These are phyloP conservation scores for Cebuella pygmaea DNA, from an alignment of 2,797 vertebrate species.

Conservation along the genomic window DNA sequence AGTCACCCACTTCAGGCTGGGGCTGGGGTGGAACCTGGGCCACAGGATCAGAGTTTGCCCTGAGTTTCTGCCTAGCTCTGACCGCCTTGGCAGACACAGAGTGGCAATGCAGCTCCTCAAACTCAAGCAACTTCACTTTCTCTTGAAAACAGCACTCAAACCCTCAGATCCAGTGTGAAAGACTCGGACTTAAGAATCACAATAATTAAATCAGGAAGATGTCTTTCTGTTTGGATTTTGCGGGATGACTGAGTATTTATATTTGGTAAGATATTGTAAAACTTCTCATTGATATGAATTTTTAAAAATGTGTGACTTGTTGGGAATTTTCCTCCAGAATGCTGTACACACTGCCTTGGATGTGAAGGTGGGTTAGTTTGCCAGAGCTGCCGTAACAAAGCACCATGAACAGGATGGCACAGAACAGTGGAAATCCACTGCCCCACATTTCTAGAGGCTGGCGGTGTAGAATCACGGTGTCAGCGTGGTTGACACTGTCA, in stretches of 20 bases:
- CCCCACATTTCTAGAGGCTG: background rate
- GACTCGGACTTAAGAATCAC: background rate
- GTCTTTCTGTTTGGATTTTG: background rate
- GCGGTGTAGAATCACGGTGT: background rate
- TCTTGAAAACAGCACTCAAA: background rate
- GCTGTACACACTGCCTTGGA: rapidly evolving
- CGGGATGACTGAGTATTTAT: background rate
- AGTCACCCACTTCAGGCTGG: rapidly evolving
- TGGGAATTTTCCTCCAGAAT: too few species aligned
- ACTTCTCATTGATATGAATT: background rate
- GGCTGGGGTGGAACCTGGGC: background rate
- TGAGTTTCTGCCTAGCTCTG: background rate
- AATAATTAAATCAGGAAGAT: background rate
- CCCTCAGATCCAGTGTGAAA: background rate
- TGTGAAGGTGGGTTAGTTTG: rapidly evolving
- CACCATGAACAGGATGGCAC: rapidly evolving
- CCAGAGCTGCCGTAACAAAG: rapidly evolving
- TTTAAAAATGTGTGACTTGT: rapidly evolving
- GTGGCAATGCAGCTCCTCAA: background rate
- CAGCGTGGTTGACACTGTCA: background rate
- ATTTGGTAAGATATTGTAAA: background rate
- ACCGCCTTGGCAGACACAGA: background rate
- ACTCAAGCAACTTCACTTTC: background rate
- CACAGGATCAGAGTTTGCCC: background rate
- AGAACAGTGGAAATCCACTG: background rate